These are phyloP conservation scores for Cryptotermes secundus DNA, from an alignment of 1,140 invertebrate genomes.

Conservation along the genomic window DNA sequence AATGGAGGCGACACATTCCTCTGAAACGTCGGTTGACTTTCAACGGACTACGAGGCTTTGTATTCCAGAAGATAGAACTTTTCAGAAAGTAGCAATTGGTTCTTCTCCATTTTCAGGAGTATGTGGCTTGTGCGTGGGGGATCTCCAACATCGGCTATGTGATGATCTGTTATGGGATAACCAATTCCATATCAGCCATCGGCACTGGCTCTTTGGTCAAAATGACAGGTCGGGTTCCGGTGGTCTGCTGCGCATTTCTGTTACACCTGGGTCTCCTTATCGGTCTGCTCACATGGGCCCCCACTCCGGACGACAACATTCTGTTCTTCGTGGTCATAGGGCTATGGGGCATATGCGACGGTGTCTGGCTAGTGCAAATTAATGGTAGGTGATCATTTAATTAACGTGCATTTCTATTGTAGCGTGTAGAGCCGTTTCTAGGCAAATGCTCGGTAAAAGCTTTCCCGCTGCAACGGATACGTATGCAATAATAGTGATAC, in stretches of 20 bases:
- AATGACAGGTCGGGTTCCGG: conserved; percentile 43
- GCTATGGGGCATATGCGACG: conserved; percentile 88
- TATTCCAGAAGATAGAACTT: too few species aligned
- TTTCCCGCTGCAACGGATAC: too few species aligned
- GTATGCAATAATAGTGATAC: too few species aligned
- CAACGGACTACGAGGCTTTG: too few species aligned
- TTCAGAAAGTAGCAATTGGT: too few species aligned
- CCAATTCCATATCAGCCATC: conserved; percentile 79
- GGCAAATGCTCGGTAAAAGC: too few species aligned
- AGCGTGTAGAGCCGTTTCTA: too few species aligned
- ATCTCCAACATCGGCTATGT: conserved; percentile 88
- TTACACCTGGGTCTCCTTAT: conserved; percentile 62
- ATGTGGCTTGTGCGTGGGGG: conserved; percentile 85
- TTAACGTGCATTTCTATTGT: too few species aligned
- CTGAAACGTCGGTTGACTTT: too few species aligned
- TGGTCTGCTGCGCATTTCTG: conserved; percentile 14
- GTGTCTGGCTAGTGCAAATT: conserved; percentile 92
- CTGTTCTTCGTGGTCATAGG: conserved; percentile 83
- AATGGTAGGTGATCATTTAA: conserved; percentile 67
- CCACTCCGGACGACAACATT: conserved; percentile 63
- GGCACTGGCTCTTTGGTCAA: conserved; percentile 78
- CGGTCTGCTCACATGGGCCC: conserved; percentile 71
- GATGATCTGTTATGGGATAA: conserved; percentile 87
- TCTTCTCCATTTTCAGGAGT: conserved; percentile 72
- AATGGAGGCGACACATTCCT: too few species aligned